Evolutionary conservation across 2,797 vertebrate genomes (phyloP).

Genomic region (Cephalopachus bancanus): DNA sequence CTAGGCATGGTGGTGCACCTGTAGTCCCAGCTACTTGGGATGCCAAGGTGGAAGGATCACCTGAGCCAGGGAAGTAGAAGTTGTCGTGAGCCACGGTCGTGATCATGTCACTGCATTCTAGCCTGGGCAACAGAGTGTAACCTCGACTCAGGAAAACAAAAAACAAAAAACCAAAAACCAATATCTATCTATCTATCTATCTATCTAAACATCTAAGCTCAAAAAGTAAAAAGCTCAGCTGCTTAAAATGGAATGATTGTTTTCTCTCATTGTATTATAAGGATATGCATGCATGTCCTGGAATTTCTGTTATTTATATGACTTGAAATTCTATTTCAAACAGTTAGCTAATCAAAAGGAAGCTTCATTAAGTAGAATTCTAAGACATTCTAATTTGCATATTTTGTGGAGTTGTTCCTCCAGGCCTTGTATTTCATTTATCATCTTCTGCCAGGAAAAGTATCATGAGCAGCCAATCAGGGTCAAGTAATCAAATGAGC

Average conservation of each 20-base stretch:
- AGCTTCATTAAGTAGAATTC: slow-evolving; percentile 29
- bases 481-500: background rate
- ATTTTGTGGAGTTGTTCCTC: slow-evolving; percentile 5
- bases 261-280: slow-evolving; percentile 22
- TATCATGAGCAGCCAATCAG: background rate
- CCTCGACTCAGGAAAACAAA: too few species aligned
- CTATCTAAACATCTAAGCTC: background rate
- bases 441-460: background rate
- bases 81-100: too few species aligned
- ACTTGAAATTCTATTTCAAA: slow-evolving; percentile 62
- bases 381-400: slow-evolving; percentile 5
- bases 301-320: slow-evolving; percentile 27
- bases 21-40: too few species aligned
- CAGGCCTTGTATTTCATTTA: background rate
- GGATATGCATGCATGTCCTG: background rate
- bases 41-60: too few species aligned
- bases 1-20: too few species aligned
- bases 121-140: too few species aligned
- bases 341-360: slow-evolving; percentile 49
- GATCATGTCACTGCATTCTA: too few species aligned
- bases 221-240: background rate
- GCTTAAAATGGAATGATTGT: background rate
- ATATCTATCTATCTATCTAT: too few species aligned
- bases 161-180: too few species aligned
- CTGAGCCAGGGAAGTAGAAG: too few species aligned